Evolutionary conservation across 2,113 vertebrate genomes (phyloP).

Genomic region (Crotalus tigris): DNA sequence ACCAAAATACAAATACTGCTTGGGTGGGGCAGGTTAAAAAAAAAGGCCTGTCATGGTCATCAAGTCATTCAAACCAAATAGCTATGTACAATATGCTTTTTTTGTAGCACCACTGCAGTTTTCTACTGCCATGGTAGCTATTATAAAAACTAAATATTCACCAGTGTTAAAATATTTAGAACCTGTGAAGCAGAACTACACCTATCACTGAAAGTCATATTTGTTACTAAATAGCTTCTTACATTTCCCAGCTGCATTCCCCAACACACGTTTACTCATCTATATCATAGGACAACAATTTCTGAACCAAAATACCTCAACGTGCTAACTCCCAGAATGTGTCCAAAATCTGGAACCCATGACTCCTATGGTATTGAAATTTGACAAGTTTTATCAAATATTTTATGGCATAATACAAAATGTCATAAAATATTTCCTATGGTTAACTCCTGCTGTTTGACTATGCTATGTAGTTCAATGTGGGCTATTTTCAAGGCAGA

Average conservation of each 20-base stretch:
- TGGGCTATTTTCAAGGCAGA: not conserved
- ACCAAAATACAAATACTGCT: not conserved
- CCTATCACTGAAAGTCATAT: not conserved
- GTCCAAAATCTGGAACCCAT: not conserved
- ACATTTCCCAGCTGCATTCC: not conserved
- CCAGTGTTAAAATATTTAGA: not conserved
- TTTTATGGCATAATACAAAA: not conserved
- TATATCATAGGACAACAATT: not conserved
- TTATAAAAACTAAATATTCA: not conserved
- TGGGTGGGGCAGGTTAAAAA: not conserved
- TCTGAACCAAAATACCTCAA: not conserved
- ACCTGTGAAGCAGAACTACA: not conserved
- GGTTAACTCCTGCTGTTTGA: not conserved
- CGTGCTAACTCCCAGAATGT: not conserved
- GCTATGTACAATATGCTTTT: not conserved
- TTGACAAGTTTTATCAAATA: not conserved
- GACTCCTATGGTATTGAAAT: not conserved
- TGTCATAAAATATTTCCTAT: not conserved
- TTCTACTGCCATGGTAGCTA: not conserved
- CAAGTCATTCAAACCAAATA: not conserved
- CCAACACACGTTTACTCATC: not conserved
- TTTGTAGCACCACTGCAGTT: not conserved
- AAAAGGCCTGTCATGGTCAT: not conserved
- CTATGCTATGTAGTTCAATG: not conserved
- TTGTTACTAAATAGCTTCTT: conserved; percentile 23